Evolutionary conservation across 2,113 vertebrate genomes (phyloP), one percentile per base, ranked within the genome.

Genomic region (Ranitomeya imitator): DNA sequence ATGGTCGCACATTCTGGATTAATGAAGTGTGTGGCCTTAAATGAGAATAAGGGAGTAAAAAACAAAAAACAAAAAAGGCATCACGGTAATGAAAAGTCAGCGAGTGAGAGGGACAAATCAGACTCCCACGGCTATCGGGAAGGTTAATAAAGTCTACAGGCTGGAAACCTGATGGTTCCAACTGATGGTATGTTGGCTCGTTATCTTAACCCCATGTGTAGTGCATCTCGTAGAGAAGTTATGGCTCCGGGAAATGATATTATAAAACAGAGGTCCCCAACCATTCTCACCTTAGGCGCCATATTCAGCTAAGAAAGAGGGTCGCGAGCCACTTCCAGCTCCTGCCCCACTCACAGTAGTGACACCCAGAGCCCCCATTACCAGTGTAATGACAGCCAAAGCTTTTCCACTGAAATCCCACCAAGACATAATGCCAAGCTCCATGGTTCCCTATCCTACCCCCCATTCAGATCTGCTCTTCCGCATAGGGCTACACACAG

Each of bases 61-160:
- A 45, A 12, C n/a, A 52, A 67, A 37, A 52, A 10, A 45, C 67
- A 31, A 9, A 10, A 45, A 83, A 31, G 15, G 55, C 67, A 85
- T 71, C 52, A 19, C 11, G 51, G 67, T 55, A 85, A 85, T 85
- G 60, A 26, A 73, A 85, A 73, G 19, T n/a, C 67, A 10, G 54
- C 14, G 14, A 73, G 52, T 85, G n/a, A 55, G 65, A 57, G 83
- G 83, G 45, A 67, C 61, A 54, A 52, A 83, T 83, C 61, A 83
- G 63, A 83, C 81, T 83, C 81, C 81, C 63, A 83, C 81, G 45
- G 81, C 81, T 69, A 65, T 54, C 59, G 1, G n/a, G 81, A 83
- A 83, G 81, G 81, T 84, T 84, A 84, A 84, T 84, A 71, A 69
- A 55, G 82, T 84, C 82, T 84, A 2, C 65, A 26, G 63, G 82